phyloP scores from a whole-genome alignment of 2,113 vertebrate genomes.

The Regulus satrapa region DNA sequence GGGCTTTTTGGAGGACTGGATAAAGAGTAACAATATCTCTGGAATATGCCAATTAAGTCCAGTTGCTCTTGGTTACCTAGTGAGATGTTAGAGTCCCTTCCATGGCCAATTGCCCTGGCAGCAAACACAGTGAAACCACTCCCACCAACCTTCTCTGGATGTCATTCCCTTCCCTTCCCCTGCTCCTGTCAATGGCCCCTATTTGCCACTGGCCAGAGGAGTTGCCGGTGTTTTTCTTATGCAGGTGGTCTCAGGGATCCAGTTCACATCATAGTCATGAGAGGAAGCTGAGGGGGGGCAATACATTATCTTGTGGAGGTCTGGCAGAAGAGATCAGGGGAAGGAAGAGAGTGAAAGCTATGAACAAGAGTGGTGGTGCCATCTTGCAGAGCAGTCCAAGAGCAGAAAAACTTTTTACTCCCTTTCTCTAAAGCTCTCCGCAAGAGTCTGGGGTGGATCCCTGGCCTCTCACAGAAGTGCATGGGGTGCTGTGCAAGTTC shows the following conservation, averaged over 20 bases:
- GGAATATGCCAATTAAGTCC: not conserved
- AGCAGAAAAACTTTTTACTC: not conserved
- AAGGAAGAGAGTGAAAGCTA: not conserved
- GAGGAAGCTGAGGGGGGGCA: not conserved
- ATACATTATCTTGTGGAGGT: too few species aligned
- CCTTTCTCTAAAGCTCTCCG: not conserved
- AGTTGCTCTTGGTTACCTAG: not conserved
- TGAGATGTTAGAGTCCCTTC: not conserved
- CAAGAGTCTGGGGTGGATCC: not conserved
- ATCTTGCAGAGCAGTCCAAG: rapidly evolving
- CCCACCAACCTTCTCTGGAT: not conserved
- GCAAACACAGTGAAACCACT: not conserved
- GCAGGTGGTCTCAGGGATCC: not conserved
- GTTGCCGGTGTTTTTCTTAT: not conserved
- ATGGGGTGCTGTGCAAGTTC: not conserved
- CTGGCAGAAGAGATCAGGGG: not conserved
- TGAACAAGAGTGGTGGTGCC: not conserved
- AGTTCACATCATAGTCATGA: not conserved
- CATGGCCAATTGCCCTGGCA: not conserved
- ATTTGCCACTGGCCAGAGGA: not conserved
- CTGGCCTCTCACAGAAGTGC: not conserved
- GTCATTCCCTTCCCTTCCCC: not conserved
- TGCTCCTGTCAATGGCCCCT: not conserved
- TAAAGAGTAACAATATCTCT: not conserved
- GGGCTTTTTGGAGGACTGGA: not conserved